Percentiles rank a stretch among this genome's conserved stretches.
phyloP scores from a whole-genome alignment of 2,113 vertebrate species.

The Centropus unirufus region DNA sequence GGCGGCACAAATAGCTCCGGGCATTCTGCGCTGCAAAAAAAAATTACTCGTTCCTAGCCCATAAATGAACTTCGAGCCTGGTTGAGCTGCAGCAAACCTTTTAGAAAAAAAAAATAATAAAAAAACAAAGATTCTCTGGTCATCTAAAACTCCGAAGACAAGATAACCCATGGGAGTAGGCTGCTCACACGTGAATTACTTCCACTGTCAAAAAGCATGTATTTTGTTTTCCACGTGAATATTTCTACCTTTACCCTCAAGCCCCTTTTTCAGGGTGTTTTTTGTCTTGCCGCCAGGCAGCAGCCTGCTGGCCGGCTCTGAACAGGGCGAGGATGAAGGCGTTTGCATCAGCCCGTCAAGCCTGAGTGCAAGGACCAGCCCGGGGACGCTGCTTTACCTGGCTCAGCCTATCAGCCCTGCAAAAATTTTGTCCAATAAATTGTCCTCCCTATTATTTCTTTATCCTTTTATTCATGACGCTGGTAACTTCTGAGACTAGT shows the following conservation, averaged over 20 bases:
- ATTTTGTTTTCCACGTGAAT: neutral
- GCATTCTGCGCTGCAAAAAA: neutral
- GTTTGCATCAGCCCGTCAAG: rapidly evolving
- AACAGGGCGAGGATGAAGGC: neutral
- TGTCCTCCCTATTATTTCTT: neutral
- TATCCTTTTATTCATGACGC: neutral
- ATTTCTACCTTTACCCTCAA: neutral
- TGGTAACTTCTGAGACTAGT: neutral
- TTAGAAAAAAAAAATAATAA: neutral
- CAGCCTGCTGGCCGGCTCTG: neutral
- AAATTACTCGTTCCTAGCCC: neutral
- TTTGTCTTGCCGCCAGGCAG: too few species aligned
- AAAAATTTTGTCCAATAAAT: neutral
- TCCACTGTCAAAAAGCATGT: neutral
- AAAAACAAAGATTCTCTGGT: neutral
- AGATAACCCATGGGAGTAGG: neutral
- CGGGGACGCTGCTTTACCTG: neutral
- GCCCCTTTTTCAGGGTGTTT: too few species aligned
- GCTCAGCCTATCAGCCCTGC: neutral
- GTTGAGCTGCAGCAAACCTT: neutral
- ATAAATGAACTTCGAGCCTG: neutral
- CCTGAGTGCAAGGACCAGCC: rapidly evolving
- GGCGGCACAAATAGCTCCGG: rapidly evolving
- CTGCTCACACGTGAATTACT: neutral
- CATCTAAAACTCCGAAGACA: neutral